Conservation (phyloP, 2,113 vertebrate genomes). For the Zapus hudsonius region DNA sequence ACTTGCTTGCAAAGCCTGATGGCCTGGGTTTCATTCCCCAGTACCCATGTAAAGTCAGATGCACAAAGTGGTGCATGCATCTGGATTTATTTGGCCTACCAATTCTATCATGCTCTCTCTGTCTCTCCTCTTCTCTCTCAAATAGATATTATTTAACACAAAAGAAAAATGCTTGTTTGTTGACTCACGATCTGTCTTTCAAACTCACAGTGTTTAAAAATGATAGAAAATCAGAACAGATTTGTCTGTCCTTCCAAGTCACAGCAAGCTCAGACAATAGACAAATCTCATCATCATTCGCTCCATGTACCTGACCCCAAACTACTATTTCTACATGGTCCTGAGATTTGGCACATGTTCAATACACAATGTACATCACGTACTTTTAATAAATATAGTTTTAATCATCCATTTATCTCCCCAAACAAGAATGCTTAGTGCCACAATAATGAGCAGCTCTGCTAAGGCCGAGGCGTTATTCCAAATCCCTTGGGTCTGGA, state of each 20-base stretch:
- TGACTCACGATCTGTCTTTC: constrained; percentile 35
- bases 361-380: background rate
- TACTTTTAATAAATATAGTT: constrained; percentile 4
- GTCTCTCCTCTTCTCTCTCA: too few species aligned
- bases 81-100: too few species aligned
- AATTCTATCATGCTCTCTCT: too few species aligned
- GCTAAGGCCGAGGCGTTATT: background rate
- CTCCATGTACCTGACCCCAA: background rate
- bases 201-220: too few species aligned
- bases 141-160: too few species aligned
- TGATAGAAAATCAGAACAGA: constrained; percentile 51
- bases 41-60: too few species aligned
- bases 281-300: constrained; percentile 8
- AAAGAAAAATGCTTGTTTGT: background rate
- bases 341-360: constrained; percentile 22
- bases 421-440: background rate
- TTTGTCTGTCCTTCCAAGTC: constrained; percentile 29
- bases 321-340: background rate
- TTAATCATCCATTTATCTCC: constrained; percentile 3
- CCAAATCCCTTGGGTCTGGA: background rate
- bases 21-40: too few species aligned
- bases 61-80: too few species aligned
- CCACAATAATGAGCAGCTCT: background rate
- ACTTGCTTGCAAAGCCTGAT: too few species aligned
- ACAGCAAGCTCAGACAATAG: background rate